Evolutionary conservation across 2,888 invertebrate species (phyloP).

Genomic region (Phasia obesa): DNA sequence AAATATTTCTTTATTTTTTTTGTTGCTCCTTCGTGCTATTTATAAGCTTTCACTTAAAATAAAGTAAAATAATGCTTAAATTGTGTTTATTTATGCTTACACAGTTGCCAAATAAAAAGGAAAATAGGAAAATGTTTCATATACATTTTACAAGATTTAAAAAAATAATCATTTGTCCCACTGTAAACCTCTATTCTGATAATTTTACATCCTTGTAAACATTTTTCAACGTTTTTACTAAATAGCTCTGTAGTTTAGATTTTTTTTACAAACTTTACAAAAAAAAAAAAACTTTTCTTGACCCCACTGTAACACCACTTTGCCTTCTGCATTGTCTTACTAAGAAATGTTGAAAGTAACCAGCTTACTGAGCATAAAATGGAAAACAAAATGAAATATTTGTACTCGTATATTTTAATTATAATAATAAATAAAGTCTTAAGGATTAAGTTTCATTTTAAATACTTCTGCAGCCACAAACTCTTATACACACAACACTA

Average conservation of each 20-base stretch:
- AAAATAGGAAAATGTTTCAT: neutral
- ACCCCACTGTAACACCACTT: slow-evolving; percentile 1
- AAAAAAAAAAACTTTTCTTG: neutral
- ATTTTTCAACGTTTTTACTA: no score
- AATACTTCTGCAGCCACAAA: neutral
- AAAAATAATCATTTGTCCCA: no score
- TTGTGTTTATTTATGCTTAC: slow-evolving; percentile 10
- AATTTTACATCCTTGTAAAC: no score
- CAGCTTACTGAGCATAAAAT: no score
- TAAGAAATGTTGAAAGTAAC: neutral
- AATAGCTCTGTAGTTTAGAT: no score
- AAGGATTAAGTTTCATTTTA: slow-evolving; percentile 51
- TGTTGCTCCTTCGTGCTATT: slow-evolving; percentile 13
- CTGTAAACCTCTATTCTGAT: no score
- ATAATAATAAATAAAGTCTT: slow-evolving; percentile 45
- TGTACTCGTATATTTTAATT: slow-evolving; percentile 61
- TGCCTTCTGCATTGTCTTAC: neutral
- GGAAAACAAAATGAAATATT: slow-evolving; percentile 5
- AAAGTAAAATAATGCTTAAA: slow-evolving; percentile 32
- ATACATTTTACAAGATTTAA: neutral
- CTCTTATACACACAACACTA: neutral
- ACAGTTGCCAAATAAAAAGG: slow-evolving; percentile 22
- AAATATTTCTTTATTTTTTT: neutral
- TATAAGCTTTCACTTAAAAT: slow-evolving; percentile 22
- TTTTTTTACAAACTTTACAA: no score